phyloP scores from a whole-genome alignment of 2,113 vertebrate species.

The Hydrolagus affinis region DNA sequence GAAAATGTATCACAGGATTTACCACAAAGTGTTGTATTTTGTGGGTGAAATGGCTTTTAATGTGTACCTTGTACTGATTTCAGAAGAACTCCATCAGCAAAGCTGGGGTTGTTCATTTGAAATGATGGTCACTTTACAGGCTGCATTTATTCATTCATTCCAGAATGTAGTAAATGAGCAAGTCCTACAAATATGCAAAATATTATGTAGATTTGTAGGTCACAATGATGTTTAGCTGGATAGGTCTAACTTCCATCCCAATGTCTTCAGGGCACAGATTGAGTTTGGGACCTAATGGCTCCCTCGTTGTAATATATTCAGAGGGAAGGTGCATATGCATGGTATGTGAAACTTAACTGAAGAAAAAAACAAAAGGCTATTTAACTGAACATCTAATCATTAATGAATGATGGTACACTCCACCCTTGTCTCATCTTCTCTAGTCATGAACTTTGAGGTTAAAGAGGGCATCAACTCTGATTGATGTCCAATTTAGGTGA shows the following conservation, averaged over 20 bases:
- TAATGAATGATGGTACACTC: not conserved
- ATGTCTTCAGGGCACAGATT: not conserved
- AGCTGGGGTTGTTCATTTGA: no score
- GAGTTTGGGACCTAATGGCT: not conserved
- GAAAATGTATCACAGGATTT: no score
- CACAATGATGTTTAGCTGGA: not conserved
- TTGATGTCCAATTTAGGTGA: not conserved
- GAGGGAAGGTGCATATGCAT: not conserved
- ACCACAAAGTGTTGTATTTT: no score
- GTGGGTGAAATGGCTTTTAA: no score
- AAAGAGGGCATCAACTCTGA: not conserved
- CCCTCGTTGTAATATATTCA: not conserved
- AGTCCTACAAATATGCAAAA: no score
- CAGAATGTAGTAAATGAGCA: no score
- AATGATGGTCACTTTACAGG: no score
- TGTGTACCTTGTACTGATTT: no score
- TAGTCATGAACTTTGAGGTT: not conserved
- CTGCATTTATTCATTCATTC: no score
- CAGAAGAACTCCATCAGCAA: no score
- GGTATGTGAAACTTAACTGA: not conserved
- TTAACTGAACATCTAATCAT: not conserved
- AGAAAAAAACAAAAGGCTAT: not conserved
- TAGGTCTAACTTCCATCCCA: not conserved
- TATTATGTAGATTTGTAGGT: not conserved
- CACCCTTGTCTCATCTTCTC: not conserved